Conservation (phyloP, 2,888 invertebrate genomes). For the Hirtodrosophila alboralis region DNA sequence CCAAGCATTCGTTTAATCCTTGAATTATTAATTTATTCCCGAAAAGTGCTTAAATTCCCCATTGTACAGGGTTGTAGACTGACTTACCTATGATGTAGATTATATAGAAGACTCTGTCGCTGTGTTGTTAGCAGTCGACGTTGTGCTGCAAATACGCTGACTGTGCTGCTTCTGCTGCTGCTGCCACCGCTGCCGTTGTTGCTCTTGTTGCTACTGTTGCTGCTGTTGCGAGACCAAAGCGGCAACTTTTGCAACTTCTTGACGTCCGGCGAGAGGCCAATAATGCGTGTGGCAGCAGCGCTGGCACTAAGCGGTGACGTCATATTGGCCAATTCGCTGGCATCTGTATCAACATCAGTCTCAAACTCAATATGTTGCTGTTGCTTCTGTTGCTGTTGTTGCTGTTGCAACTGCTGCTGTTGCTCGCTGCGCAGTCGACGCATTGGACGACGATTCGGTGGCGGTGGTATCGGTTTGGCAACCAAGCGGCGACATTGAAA, state of each 20-base stretch:
- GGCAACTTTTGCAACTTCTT: constrained; percentile 65
- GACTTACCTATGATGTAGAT: constrained; percentile 48
- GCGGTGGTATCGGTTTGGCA: constrained; percentile 19
- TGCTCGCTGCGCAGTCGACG: constrained; percentile 48
- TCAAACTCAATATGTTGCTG: constrained; percentile 34
- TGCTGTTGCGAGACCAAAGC: constrained; percentile 53
- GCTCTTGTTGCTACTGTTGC: constrained; percentile 13
- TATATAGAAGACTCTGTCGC: constrained; percentile 22
- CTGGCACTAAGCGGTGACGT: constrained; percentile 66
- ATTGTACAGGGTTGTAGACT: too few species aligned
- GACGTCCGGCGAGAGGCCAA: constrained; percentile 69
- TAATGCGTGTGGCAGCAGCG: constrained; percentile 64
- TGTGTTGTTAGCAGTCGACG: constrained; percentile 29
- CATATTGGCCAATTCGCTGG: constrained; percentile 67
- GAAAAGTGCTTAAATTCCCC: too few species aligned
- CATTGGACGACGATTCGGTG: constrained; percentile 39
- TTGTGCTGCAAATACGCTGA: constrained; percentile 17
- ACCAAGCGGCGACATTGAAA: constrained; percentile 47
- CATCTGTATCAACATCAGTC: constrained; percentile 60
- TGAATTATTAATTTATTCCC: too few species aligned
- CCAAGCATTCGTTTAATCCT: too few species aligned
- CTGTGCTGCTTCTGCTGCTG: constrained; percentile 17
- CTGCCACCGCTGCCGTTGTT: constrained; percentile 15
- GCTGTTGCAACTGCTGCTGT: constrained; percentile 21
- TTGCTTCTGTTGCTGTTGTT: constrained; percentile 6